These are phyloP conservation scores for Eolophus roseicapilla DNA, from an alignment of 2,113 vertebrate species.

Conservation along the genomic window DNA sequence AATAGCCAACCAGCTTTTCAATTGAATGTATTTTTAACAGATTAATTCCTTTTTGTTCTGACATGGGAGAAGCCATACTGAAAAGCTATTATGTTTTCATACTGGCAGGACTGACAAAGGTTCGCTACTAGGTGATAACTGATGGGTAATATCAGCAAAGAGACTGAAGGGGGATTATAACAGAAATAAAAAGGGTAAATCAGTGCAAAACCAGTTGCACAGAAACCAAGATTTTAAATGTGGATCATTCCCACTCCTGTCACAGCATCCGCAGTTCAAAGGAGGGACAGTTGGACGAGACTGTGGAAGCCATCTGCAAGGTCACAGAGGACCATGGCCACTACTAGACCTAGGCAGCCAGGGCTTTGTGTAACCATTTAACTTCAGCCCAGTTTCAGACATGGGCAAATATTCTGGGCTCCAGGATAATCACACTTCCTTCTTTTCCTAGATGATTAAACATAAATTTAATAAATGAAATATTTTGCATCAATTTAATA, in stretches of 20 bases:
- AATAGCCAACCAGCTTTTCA: neutral
- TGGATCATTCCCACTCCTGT: neutral
- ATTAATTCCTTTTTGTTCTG: conserved; percentile 16
- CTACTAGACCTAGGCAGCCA: neutral
- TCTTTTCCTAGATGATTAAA: neutral
- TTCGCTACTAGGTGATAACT: neutral
- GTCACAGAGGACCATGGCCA: neutral
- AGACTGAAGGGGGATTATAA: neutral
- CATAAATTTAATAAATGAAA: neutral
- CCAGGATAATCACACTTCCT: neutral
- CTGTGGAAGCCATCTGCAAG: neutral
- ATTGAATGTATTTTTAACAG: neutral
- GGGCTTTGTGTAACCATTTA: neutral
- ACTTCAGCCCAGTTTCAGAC: neutral
- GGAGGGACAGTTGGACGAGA: neutral
- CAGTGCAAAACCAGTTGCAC: neutral
- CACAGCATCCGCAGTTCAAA: neutral
- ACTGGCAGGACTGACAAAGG: neutral
- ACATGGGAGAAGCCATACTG: neutral
- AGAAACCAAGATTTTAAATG: neutral
- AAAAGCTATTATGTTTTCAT: neutral
- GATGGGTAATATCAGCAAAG: neutral
- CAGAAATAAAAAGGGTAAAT: neutral
- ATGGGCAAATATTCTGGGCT: neutral
- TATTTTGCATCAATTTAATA: too few species aligned